These are phyloP conservation scores for Sialia sialis DNA, from an alignment of 2,113 vertebrate species.

Conservation along the genomic window DNA sequence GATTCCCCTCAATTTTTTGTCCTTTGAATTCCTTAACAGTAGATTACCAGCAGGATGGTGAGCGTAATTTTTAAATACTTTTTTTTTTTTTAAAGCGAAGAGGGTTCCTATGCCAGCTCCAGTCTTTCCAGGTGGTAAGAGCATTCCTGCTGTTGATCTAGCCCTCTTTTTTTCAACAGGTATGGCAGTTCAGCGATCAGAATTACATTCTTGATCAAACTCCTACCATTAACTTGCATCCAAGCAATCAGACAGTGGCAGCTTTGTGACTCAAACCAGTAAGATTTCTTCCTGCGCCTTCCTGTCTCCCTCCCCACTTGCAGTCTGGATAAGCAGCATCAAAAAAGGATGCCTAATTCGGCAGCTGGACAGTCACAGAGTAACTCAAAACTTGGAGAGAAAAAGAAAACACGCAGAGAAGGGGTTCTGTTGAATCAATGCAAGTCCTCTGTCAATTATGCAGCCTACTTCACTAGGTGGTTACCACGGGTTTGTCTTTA, in stretches of 20 bases:
- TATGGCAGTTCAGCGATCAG: slow-evolving; percentile 68
- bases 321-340: slow-evolving; percentile 41
- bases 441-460: slow-evolving; percentile 4
- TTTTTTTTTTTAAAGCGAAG: background rate
- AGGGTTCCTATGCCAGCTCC: slow-evolving; percentile 17
- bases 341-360: background rate
- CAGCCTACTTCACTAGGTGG: background rate
- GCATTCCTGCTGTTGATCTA: slow-evolving; percentile 64
- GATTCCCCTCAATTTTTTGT: background rate
- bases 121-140: slow-evolving; percentile 46
- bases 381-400: background rate
- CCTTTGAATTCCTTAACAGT: background rate
- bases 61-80: background rate
- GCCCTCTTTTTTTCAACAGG: slow-evolving; percentile 72
- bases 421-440: background rate
- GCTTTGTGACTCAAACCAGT: slow-evolving; percentile 73
- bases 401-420: background rate
- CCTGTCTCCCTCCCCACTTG: slow-evolving; percentile 41
- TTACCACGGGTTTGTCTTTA: slow-evolving; percentile 8
- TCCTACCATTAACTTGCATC: slow-evolving; percentile 70
- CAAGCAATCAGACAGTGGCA: slow-evolving; percentile 69
- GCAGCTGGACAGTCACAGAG: slow-evolving; percentile 20
- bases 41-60: slow-evolving; percentile 15
- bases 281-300: slow-evolving; percentile 69
- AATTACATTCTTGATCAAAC: slow-evolving; percentile 73